phyloP scores from a whole-genome alignment of 2,797 vertebrate species.

The Poecilia gillii region DNA sequence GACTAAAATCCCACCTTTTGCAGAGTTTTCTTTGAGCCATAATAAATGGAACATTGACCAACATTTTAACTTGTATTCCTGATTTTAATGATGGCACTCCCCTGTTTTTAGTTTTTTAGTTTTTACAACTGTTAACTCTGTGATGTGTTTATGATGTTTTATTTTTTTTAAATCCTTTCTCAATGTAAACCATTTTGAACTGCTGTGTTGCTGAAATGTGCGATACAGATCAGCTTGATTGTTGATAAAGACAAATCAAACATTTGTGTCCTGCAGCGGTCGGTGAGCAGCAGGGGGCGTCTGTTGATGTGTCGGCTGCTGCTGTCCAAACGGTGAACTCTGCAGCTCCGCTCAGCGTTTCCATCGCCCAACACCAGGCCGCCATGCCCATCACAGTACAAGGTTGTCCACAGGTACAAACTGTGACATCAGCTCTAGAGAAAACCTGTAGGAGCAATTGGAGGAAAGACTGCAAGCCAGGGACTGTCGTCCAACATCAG shows the following conservation, averaged over 20 bases:
- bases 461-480: background rate
- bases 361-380: slow-evolving; percentile 81
- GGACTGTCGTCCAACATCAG: background rate
- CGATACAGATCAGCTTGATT: background rate
- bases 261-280: slow-evolving; percentile 56
- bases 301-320: slow-evolving; percentile 67
- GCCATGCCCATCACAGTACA: slow-evolving; percentile 86
- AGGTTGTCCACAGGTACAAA: slow-evolving; percentile 87
- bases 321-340: slow-evolving; percentile 71
- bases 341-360: slow-evolving; percentile 74
- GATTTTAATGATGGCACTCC: too few relatives aligned
- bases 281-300: slow-evolving; percentile 77
- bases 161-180: too few relatives aligned
- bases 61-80: too few relatives aligned
- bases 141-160: too few relatives aligned
- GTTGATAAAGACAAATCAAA: slow-evolving; percentile 13
- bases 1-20: too few relatives aligned
- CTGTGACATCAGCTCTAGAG: background rate
- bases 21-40: too few relatives aligned
- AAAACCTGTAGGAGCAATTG: background rate
- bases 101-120: too few relatives aligned
- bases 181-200: too few relatives aligned
- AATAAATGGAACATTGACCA: too few relatives aligned
- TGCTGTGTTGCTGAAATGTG: slow-evolving; percentile 5
- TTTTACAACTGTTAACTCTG: too few relatives aligned